These are phyloP conservation scores for Lepilemur ruficaudatus DNA, from an alignment of 2,797 vertebrate genomes.

Conservation along the genomic window DNA sequence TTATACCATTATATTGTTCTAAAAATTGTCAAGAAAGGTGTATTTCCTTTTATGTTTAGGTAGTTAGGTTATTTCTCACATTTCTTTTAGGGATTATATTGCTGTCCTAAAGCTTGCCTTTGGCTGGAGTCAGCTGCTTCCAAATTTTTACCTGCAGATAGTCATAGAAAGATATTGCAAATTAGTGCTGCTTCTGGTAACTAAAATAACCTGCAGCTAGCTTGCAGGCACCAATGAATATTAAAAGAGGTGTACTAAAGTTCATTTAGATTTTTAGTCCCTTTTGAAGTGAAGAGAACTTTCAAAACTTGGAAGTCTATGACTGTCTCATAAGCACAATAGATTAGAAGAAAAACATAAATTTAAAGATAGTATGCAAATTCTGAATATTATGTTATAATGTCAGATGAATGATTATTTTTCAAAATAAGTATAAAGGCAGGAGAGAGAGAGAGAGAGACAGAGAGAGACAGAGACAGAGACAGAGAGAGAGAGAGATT, in stretches of 20 bases:
- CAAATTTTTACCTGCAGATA: conserved; percentile 54
- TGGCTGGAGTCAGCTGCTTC: conserved; percentile 19
- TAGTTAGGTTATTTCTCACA: neutral
- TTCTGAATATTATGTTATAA: neutral
- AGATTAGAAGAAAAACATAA: neutral
- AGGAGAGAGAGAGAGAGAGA: fast-evolving
- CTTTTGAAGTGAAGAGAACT: conserved; percentile 39
- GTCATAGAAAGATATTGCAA: conserved; percentile 47
- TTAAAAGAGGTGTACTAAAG: conserved; percentile 20
- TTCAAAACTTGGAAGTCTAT: neutral
- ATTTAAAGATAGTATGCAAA: neutral
- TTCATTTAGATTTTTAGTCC: conserved; percentile 46
- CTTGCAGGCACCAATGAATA: conserved; percentile 58
- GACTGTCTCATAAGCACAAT: neutral
- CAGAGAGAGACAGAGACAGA: no score
- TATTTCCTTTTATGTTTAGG: neutral
- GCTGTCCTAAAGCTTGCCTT: conserved; percentile 41
- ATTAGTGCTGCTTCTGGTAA: conserved; percentile 65
- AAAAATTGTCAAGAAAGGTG: conserved; percentile 1
- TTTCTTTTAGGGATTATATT: conserved; percentile 21
- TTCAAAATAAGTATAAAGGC: neutral
- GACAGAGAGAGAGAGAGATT: fast-evolving
- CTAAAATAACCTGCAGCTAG: conserved; percentile 64
- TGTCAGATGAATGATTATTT: neutral
- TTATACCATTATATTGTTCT: neutral